These are phyloP conservation scores for Rhynchophorus ferrugineus DNA, from an alignment of 1,140 invertebrate genomes.

Conservation along the genomic window DNA sequence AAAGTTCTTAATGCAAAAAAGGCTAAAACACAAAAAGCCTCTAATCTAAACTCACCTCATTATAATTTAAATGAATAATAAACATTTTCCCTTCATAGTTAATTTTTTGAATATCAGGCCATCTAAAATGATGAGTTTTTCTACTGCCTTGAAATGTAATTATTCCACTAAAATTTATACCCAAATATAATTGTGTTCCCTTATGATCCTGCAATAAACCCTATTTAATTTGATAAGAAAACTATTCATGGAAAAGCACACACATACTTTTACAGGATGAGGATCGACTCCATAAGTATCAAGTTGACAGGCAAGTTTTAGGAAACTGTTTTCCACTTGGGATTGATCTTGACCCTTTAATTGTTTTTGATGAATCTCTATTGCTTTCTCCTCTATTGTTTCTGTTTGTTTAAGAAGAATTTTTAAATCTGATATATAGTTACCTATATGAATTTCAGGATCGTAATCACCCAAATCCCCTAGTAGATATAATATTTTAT, in stretches of 20 bases:
- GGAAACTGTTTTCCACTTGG: conserved; percentile 75
- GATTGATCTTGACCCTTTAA: conserved; percentile 63
- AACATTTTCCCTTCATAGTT: conserved; percentile 99
- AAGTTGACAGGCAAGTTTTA: conserved; percentile 78
- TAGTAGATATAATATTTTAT: conserved; percentile 46
- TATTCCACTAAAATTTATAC: conserved; percentile 91
- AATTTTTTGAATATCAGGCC: conserved; percentile 91
- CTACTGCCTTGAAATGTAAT: conserved; percentile 89
- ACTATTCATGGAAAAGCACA: not conserved
- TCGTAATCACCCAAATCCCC: conserved; percentile 94
- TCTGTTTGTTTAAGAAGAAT: conserved; percentile 87
- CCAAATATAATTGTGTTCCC: conserved; percentile 84
- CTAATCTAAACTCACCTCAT: conserved; percentile 43
- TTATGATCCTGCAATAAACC: conserved; percentile 68
- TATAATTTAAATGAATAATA: conserved; percentile 81
- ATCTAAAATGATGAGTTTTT: conserved; percentile 90
- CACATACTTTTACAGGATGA: conserved; percentile 87
- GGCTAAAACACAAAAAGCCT: too few relatives aligned
- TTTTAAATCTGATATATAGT: conserved; percentile 88
- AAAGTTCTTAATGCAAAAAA: too few relatives aligned
- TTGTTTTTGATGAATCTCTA: conserved; percentile 78
- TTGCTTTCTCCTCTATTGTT: conserved; percentile 81
- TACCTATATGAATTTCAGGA: conserved; percentile 75
- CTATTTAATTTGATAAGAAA: conserved; percentile 17
- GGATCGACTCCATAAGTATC: conserved; percentile 97